Evolutionary conservation across 2,113 vertebrate genomes (phyloP), one percentile per base, ranked within the genome.

Genomic region (Gasterosteus nipponicus): DNA sequence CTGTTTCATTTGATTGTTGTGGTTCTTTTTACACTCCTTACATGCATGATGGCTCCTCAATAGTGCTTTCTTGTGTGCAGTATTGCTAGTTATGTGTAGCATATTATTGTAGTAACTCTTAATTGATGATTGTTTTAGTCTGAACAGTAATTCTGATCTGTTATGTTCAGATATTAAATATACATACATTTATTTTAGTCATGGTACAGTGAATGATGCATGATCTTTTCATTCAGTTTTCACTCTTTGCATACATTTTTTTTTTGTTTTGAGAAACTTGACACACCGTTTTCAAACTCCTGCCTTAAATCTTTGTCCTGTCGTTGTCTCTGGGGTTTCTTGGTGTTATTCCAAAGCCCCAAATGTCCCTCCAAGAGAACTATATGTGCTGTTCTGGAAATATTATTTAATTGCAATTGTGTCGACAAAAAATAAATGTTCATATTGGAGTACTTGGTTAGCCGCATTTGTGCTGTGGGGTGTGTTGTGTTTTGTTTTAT

Each of bases 341-440:
- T 47, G 44, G 69, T 80, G 57, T 60, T 56, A 10, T 66, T 64
- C 31, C 61, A 73, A 76, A 70, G 16, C 39, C 66, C 0, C 0
- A 10, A 2, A 31, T 69, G 38, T 59, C 42, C 35, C 46, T 74
- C 59, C 29, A 16, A 26, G 62, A 68, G 51, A 80, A 60, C 44
- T 57, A 1, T 64, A 51, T 77, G 61, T 81, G 73, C 35, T 57
- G 65, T 86, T 77, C 83, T 77, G 88, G 71, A 74, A 78, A 59
- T 73, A 69, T 87, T 73, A 73, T 88, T 83, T 83, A 66, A 78
- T 46, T 19, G n/a, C 26, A 60, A 78, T 61, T 89, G 82, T 87
- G 81, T 87, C 60, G 26, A 38, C 73, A 18, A 76, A 76, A 78
- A 90, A 86, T 87, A 87, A 89, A 89, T 60, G 29, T 80, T 69